These are phyloP conservation scores for Campoletis raptor DNA, from an alignment of 2,888 invertebrate genomes.

Conservation along the genomic window DNA sequence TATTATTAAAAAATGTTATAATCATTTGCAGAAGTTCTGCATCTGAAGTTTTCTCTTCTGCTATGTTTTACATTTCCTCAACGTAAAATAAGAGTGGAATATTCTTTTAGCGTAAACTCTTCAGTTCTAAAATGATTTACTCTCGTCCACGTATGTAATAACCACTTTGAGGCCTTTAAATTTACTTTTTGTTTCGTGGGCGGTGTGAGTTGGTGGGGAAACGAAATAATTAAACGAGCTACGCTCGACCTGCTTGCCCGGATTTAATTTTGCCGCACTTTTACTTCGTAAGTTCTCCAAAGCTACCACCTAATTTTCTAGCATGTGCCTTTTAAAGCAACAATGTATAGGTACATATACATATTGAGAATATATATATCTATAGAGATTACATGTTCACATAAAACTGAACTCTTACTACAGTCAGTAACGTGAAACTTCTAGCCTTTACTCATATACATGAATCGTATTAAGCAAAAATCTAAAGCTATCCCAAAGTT, in stretches of 20 bases:
- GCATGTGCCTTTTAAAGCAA: not conserved
- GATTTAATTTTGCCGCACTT: constrained; percentile 43
- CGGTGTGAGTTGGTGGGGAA: constrained; percentile 27
- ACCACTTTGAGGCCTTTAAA: constrained; percentile 52
- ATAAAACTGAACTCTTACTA: not conserved
- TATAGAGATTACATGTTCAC: not conserved
- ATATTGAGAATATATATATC: not conserved
- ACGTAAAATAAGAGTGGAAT: constrained; percentile 8
- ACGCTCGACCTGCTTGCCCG: constrained; percentile 47
- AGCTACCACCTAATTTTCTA: constrained; percentile 36
- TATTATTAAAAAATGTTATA: not conserved
- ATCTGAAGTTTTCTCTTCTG: not conserved
- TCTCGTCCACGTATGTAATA: constrained; percentile 23
- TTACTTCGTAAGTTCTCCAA: constrained; percentile 20
- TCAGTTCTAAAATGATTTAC: constrained; percentile 46
- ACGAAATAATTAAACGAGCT: constrained; percentile 60
- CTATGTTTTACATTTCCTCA: not conserved
- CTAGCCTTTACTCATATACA: not conserved
- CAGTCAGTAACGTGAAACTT: not conserved
- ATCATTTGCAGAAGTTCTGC: not conserved
- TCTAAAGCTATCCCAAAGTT: not conserved
- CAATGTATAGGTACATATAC: not conserved
- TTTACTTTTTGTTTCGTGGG: constrained; percentile 38
- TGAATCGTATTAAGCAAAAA: constrained; percentile 5
- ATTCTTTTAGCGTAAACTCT: constrained; percentile 7